These are phyloP conservation scores for Plumapathes pennacea DNA, from an alignment of 92 coral and sea anemone genomes.

Conservation along the genomic window DNA sequence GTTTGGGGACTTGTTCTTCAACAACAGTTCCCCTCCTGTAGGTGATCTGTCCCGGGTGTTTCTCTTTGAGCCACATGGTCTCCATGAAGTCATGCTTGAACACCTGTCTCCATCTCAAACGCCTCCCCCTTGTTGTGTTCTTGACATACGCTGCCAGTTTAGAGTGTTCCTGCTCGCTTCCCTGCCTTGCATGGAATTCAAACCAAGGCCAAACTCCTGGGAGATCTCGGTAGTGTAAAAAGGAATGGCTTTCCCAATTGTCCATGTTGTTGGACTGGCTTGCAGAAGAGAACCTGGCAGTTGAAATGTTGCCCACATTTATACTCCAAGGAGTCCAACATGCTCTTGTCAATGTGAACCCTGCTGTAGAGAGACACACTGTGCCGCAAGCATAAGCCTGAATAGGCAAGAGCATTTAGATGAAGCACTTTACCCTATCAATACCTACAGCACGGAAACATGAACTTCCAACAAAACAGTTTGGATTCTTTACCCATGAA, in stretches of 20 bases:
- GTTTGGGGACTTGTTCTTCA: slow-evolving; percentile 19
- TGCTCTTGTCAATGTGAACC: slow-evolving; percentile 5
- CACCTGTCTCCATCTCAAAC: slow-evolving; percentile 23
- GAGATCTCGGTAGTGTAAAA: slow-evolving; percentile 7
- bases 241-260: slow-evolving; percentile 32
- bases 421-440: slow-evolving; percentile 19
- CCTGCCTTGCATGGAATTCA: slow-evolving; percentile 35
- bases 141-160: slow-evolving; percentile 5
- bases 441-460: slow-evolving; percentile 14
- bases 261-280: slow-evolving; percentile 22
- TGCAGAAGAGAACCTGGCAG: slow-evolving; percentile 18
- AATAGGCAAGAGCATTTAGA: slow-evolving; percentile 8
- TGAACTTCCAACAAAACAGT: slow-evolving; percentile 22
- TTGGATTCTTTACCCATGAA: slow-evolving; percentile 41
- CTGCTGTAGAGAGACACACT: slow-evolving; percentile 6
- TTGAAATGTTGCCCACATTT: slow-evolving; percentile 13
- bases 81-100: slow-evolving; percentile 27
- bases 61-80: slow-evolving; percentile 12
- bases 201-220: slow-evolving; percentile 19
- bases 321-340: neutral
- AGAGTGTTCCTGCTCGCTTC: slow-evolving; percentile 17
- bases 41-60: neutral
- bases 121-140: slow-evolving; percentile 27
- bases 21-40: slow-evolving; percentile 17
- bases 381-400: slow-evolving; percentile 11